A percentile compares a stretch with the other conserved stretches of the same genome.
Conservation (phyloP, 2,113 vertebrate genomes). For the Phrynosoma platyrhinos region DNA sequence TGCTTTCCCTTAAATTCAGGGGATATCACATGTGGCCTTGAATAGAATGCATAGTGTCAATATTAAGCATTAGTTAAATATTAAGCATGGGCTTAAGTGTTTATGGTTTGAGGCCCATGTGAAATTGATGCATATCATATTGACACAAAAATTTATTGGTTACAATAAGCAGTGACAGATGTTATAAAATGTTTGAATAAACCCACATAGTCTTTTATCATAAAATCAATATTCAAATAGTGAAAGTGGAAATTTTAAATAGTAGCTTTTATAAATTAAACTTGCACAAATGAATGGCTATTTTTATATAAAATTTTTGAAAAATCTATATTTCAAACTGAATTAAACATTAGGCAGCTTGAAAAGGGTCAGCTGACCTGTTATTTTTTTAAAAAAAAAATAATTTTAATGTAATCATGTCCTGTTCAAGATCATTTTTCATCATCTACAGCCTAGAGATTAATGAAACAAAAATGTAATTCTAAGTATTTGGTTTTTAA, state of each 20-base stretch:
- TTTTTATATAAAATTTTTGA: background rate
- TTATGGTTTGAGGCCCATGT: background rate
- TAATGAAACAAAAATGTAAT: background rate
- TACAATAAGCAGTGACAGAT: background rate
- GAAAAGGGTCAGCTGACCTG: background rate
- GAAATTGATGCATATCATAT: background rate
- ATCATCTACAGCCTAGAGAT: background rate
- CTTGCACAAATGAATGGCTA: background rate
- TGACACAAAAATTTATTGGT: background rate
- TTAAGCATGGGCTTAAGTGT: background rate
- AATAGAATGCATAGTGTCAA: background rate
- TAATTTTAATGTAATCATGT: background rate
- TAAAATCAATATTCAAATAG: background rate
- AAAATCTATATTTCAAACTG: background rate
- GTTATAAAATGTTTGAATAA: background rate
- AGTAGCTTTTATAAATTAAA: background rate
- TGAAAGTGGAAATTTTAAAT: background rate
- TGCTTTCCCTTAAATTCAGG: background rate
- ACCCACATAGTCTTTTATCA: background rate
- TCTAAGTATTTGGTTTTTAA: constrained; percentile 1
- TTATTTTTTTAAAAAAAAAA: background rate
- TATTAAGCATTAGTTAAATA: background rate
- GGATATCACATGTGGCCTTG: background rate
- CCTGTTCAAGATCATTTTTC: background rate
- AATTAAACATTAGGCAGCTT: background rate